phyloP scores from a whole-genome alignment of 1,140 invertebrate species.

The Eurosta solidaginis region DNA sequence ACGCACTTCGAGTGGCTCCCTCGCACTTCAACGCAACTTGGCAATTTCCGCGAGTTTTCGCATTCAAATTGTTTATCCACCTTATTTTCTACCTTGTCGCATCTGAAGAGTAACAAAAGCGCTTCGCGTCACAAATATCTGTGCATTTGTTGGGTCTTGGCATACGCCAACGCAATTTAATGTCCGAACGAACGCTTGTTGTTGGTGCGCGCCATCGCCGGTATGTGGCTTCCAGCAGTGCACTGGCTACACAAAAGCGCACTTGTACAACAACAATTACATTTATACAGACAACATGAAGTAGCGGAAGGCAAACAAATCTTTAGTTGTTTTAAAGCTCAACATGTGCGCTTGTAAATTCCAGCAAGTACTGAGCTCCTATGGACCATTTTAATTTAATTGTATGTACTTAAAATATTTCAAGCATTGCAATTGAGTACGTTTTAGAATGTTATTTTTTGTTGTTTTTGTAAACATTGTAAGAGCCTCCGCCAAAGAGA shows the following conservation, averaged over 20 bases:
- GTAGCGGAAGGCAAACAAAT: not conserved
- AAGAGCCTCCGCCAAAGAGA: no score
- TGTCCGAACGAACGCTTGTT: not conserved
- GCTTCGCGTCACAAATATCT: no score
- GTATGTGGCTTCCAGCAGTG: not conserved
- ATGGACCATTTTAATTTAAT: slow-evolving; percentile 15
- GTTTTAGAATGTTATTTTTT: not conserved
- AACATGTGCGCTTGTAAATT: not conserved
- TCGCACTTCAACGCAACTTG: no score
- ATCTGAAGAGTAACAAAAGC: no score
- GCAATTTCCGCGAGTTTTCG: not conserved
- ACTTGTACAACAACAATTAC: not conserved
- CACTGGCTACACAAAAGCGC: not conserved
- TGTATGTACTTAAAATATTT: slow-evolving; percentile 11
- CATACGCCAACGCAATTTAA: slow-evolving; percentile 13
- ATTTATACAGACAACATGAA: not conserved
- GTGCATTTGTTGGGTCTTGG: not conserved
- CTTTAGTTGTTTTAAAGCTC: not conserved
- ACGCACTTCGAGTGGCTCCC: not conserved
- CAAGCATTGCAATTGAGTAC: not conserved
- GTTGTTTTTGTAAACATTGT: not conserved
- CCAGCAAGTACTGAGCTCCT: slow-evolving; percentile 5
- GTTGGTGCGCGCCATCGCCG: not conserved
- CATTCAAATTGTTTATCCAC: not conserved
- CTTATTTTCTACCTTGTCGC: no score